phyloP scores from a whole-genome alignment of 2,888 invertebrate species.

The Lepidochrysops patricia region DNA sequence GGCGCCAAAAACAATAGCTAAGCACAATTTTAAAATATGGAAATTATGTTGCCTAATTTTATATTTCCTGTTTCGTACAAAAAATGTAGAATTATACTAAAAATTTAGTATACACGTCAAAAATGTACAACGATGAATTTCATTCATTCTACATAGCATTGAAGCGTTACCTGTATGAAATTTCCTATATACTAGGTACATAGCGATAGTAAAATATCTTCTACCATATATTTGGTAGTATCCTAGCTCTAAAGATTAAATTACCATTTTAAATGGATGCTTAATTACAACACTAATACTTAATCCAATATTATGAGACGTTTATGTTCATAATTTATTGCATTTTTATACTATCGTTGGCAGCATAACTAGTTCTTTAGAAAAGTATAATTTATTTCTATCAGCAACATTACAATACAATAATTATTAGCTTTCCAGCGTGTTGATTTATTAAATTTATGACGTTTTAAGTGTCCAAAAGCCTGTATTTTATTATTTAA shows the following conservation, averaged over 20 bases:
- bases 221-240: conserved; percentile 54
- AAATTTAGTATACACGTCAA: conserved; percentile 24
- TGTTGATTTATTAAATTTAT: too few relatives aligned
- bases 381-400: not conserved
- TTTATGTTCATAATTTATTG: not conserved
- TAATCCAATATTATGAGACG: not conserved
- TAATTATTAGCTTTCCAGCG: too few relatives aligned
- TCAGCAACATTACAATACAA: too few relatives aligned
- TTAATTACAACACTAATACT: conserved; percentile 1
- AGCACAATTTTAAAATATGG: not conserved
- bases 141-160: conserved; percentile 38
- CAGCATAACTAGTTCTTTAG: not conserved
- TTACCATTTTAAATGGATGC: conserved; percentile 10
- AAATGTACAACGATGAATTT: conserved; percentile 38
- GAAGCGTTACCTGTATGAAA: conserved; percentile 36
- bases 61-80: not conserved
- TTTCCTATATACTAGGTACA: conserved; percentile 40
- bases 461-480: not conserved
- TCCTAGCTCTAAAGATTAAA: conserved; percentile 42
- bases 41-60: not conserved
- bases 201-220: conserved; percentile 35
- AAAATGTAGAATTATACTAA: not conserved
- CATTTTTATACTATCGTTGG: not conserved
- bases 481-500: not conserved
- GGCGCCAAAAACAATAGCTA: not conserved